phyloP scores from a whole-genome alignment of 2,113 vertebrate species.

The Columbina picui region DNA sequence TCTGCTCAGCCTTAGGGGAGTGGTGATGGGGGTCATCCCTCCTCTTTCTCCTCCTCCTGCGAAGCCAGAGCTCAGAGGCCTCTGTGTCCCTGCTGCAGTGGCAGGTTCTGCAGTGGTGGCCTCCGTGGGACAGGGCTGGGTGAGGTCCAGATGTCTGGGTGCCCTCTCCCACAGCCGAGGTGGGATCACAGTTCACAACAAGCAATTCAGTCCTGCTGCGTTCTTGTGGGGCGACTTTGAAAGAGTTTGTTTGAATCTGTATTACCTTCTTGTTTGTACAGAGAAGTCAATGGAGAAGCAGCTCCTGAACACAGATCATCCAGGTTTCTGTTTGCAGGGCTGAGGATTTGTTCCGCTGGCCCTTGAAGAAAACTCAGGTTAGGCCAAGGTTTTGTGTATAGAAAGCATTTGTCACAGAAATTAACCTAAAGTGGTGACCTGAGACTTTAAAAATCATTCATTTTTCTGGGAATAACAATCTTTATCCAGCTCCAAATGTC shows the following conservation, averaged over 20 bases:
- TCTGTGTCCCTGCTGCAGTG: rapidly evolving
- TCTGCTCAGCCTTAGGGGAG: neutral
- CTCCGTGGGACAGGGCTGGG: neutral
- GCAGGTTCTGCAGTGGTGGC: rapidly evolving
- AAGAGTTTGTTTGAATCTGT: neutral
- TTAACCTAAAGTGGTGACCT: neutral
- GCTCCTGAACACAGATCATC: neutral
- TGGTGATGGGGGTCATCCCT: neutral
- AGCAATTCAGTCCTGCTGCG: neutral
- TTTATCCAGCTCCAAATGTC: neutral
- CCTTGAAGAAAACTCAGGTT: neutral
- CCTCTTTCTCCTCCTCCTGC: neutral
- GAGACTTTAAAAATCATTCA: neutral
- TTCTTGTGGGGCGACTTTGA: neutral
- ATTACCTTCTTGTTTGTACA: neutral
- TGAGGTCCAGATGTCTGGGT: neutral
- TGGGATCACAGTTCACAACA: neutral
- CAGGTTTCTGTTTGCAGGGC: neutral
- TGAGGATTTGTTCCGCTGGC: neutral
- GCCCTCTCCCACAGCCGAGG: neutral
- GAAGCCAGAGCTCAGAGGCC: rapidly evolving
- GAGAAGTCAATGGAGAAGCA: neutral
- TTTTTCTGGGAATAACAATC: neutral
- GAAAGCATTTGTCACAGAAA: neutral
- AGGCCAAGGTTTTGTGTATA: neutral